These are phyloP conservation scores for Rousettus madagascariensis DNA, from an alignment of 2,797 vertebrate species.

Conservation along the genomic window DNA sequence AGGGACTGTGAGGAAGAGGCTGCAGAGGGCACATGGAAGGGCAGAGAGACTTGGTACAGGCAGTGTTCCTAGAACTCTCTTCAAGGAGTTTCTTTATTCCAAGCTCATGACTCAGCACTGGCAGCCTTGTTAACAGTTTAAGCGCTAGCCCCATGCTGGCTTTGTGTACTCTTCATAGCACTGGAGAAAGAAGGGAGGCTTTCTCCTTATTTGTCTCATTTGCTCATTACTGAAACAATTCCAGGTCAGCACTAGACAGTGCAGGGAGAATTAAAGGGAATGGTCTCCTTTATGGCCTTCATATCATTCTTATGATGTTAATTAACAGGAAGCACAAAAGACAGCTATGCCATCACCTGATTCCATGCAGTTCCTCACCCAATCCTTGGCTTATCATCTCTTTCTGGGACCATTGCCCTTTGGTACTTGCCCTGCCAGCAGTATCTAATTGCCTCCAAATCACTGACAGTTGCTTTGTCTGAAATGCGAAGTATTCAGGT, in stretches of 20 bases:
- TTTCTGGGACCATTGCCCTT: background rate
- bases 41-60: background rate
- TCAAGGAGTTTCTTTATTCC: background rate
- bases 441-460: background rate
- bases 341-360: background rate
- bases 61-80: background rate
- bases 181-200: background rate
- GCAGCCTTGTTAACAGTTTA: background rate
- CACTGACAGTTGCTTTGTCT: background rate
- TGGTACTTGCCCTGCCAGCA: background rate
- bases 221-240: background rate
- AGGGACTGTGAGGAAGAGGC: background rate
- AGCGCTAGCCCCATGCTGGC: background rate
- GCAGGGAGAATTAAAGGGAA: background rate
- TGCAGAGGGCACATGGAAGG: background rate
- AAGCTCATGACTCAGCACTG: background rate
- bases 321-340: background rate
- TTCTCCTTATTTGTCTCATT: background rate
- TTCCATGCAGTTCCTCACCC: background rate
- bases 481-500: background rate
- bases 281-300: background rate
- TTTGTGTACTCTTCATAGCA: background rate
- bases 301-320: background rate
- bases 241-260: background rate
- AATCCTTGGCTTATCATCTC: background rate